Conservation (phyloP, 2,113 vertebrate species). For the Cyprinodon brontotheroides region DNA sequence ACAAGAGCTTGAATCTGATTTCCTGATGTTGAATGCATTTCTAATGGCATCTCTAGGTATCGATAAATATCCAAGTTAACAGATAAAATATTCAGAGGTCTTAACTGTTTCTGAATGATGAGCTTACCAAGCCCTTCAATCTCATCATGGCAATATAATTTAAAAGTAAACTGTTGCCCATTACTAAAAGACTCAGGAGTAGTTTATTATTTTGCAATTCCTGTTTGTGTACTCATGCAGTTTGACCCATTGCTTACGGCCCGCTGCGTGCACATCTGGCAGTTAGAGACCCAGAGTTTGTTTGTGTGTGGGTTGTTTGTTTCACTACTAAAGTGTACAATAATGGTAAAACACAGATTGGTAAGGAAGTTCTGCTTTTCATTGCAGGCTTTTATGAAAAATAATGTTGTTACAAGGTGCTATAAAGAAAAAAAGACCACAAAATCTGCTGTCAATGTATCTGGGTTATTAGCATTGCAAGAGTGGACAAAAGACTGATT, state of each 20-base stretch:
- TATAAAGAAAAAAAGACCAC: neutral
- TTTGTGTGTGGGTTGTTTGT: neutral
- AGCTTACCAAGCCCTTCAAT: neutral
- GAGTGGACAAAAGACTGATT: neutral
- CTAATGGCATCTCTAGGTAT: neutral
- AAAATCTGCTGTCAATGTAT: neutral
- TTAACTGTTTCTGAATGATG: neutral
- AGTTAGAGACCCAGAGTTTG: constrained; percentile 22
- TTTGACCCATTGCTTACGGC: constrained; percentile 61
- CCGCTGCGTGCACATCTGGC: constrained; percentile 59
- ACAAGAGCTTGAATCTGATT: neutral
- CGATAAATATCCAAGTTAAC: neutral
- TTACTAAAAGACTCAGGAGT: constrained; percentile 16
- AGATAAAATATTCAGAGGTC: neutral
- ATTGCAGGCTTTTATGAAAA: neutral
- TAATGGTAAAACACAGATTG: neutral
- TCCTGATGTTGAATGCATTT: neutral
- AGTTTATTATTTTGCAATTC: constrained; percentile 51
- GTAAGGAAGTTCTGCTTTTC: neutral
- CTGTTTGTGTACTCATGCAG: constrained; percentile 46
- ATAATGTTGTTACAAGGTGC: neutral
- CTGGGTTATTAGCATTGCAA: neutral
- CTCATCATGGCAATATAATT: neutral
- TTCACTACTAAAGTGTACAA: neutral
- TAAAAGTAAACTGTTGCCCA: constrained; percentile 15